These are phyloP conservation scores for Drosophila littoralis DNA, from an alignment of 1,140 invertebrate species.

Conservation along the genomic window DNA sequence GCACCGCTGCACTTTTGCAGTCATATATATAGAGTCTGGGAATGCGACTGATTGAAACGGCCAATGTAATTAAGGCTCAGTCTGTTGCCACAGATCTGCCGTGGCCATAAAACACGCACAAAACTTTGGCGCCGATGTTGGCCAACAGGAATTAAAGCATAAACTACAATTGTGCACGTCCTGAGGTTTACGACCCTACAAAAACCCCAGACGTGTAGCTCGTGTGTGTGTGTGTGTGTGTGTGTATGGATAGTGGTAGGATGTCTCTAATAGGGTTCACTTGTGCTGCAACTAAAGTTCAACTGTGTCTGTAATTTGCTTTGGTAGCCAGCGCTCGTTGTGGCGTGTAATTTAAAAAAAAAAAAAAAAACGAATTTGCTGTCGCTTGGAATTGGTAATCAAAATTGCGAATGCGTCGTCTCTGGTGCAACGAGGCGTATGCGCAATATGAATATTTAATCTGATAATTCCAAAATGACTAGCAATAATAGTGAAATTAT, in stretches of 20 bases:
- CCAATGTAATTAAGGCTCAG: slow-evolving; percentile 69
- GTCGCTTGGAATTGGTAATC: slow-evolving; percentile 40
- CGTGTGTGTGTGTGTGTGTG: background rate
- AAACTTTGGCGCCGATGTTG: slow-evolving; percentile 40
- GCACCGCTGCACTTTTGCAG: slow-evolving; percentile 33
- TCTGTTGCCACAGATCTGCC: slow-evolving; percentile 26
- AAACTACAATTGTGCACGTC: slow-evolving; percentile 71
- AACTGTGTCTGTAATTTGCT: slow-evolving; percentile 38
- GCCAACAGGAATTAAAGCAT: slow-evolving; percentile 65
- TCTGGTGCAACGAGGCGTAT: slow-evolving; percentile 62
- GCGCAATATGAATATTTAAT: slow-evolving; percentile 75
- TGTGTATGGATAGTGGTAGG: background rate
- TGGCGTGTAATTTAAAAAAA: slow-evolving; percentile 37
- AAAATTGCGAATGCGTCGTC: slow-evolving; percentile 34
- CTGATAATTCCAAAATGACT: slow-evolving; percentile 58
- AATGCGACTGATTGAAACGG: slow-evolving; percentile 48
- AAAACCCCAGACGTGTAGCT: background rate
- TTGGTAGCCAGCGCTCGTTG: slow-evolving; percentile 24
- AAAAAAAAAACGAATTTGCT: slow-evolving; percentile 6
- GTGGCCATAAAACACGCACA: slow-evolving; percentile 43
- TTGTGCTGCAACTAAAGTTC: slow-evolving; percentile 23
- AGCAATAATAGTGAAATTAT: slow-evolving; percentile 56
- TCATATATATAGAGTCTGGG: slow-evolving; percentile 3
- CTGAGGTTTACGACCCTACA: slow-evolving; percentile 53
- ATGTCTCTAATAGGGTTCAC: slow-evolving; percentile 38